Conservation (phyloP, 2,888 invertebrate genomes). For the Diplolepis rosae region DNA sequence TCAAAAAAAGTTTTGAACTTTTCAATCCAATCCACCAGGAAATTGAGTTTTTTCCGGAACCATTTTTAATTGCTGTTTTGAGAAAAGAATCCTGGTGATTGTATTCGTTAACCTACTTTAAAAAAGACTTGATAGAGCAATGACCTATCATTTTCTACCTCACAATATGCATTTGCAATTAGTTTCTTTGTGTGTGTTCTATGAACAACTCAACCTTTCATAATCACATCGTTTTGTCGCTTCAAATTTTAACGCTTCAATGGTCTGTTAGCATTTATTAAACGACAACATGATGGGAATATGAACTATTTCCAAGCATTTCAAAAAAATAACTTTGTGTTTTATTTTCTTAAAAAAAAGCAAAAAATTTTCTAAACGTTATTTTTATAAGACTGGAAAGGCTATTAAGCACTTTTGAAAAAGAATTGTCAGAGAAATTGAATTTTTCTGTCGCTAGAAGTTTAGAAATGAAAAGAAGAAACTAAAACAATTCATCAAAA, state of each 20-base stretch:
- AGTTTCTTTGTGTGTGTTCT: not conserved
- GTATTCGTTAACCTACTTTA: constrained; percentile 12
- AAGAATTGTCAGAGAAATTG: no score
- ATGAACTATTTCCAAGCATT: not conserved
- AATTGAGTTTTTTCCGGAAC: not conserved
- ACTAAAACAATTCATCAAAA: no score
- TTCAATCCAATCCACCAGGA: no score
- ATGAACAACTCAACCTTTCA: not conserved
- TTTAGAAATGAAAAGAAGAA: no score
- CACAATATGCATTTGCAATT: constrained; percentile 3
- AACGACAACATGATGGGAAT: not conserved
- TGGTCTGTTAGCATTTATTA: not conserved
- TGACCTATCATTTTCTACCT: constrained; percentile 17
- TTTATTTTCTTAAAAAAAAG: not conserved
- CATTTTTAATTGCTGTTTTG: not conserved
- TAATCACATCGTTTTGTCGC: not conserved
- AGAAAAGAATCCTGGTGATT: not conserved
- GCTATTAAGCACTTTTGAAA: no score
- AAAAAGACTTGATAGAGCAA: not conserved
- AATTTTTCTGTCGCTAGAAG: no score
- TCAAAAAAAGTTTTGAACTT: no score
- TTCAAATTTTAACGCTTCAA: not conserved
- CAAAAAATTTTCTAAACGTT: no score
- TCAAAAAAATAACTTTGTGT: not conserved
- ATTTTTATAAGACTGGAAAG: no score